These are phyloP conservation scores for Tigriopus californicus DNA, from an alignment of 2,888 invertebrate species.

Conservation along the genomic window DNA sequence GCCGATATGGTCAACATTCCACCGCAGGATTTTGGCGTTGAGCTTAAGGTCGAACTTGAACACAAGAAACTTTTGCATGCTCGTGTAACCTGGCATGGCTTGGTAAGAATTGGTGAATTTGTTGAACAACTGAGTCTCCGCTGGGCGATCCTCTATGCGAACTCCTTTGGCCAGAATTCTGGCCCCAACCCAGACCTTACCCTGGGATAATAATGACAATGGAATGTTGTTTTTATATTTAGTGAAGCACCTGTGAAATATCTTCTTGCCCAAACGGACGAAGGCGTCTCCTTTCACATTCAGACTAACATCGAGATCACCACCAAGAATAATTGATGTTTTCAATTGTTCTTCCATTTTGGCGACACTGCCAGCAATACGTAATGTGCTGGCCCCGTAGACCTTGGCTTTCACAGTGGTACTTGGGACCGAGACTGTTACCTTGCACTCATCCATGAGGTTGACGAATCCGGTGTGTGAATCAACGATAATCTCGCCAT, in stretches of 20 bases:
- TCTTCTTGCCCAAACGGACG: background rate
- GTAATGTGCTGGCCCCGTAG: no score
- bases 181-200: background rate
- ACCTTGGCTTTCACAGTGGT: no score
- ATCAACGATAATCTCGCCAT: background rate
- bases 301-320: background rate
- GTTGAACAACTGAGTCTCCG: background rate
- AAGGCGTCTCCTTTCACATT: background rate
- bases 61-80: background rate
- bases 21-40: background rate
- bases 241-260: background rate
- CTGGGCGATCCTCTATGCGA: background rate
- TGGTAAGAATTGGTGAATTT: background rate
- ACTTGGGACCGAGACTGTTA: background rate
- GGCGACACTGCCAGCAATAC: background rate
- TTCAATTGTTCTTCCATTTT: background rate
- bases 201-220: background rate
- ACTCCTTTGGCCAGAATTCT: background rate
- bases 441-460: background rate
- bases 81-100: background rate
- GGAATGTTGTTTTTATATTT: background rate
- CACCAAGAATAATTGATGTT: background rate
- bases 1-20: background rate
- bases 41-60: constrained; percentile 2
- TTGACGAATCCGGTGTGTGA: background rate